Evolutionary conservation across 2,113 vertebrate species (phyloP).

Genomic region (Notarius quadriscutis): DNA sequence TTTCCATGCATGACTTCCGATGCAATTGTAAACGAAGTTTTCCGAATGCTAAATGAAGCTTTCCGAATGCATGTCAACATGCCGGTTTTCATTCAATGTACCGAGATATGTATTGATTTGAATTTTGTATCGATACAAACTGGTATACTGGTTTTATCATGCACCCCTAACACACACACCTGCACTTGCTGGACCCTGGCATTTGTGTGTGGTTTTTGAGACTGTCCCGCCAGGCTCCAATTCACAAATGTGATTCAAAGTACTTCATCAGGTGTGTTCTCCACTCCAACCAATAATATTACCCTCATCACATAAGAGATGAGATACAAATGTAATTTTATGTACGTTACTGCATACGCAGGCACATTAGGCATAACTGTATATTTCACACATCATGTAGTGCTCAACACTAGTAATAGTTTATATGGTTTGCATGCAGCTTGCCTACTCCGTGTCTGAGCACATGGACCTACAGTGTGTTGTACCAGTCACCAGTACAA

Average conservation of each 20-base stretch:
- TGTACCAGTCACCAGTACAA: not conserved
- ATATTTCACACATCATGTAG: no score
- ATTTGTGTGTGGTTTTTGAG: conserved; percentile 25
- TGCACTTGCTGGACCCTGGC: not conserved
- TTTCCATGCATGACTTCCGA: no score
- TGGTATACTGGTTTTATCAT: no score
- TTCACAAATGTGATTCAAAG: conserved; percentile 12
- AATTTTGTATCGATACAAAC: no score
- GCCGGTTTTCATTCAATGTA: no score
- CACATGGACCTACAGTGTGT: not conserved
- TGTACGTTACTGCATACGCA: not conserved
- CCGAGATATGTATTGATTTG: no score
- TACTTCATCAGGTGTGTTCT: not conserved
- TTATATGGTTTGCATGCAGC: not conserved
- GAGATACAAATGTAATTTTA: not conserved
- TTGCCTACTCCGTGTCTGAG: not conserved
- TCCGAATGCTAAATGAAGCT: no score
- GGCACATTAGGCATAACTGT: no score
- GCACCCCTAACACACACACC: not conserved
- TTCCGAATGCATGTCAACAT: no score
- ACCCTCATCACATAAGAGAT: not conserved
- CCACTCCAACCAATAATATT: not conserved
- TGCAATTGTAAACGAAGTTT: no score
- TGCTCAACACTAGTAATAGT: not conserved
- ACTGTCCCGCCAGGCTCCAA: not conserved